Evolutionary conservation across 53 echinoderm and acorn worm genomes (phyloP), one percentile per base, ranked within the genome.

Genomic region (Paelopatides confundens): DNA sequence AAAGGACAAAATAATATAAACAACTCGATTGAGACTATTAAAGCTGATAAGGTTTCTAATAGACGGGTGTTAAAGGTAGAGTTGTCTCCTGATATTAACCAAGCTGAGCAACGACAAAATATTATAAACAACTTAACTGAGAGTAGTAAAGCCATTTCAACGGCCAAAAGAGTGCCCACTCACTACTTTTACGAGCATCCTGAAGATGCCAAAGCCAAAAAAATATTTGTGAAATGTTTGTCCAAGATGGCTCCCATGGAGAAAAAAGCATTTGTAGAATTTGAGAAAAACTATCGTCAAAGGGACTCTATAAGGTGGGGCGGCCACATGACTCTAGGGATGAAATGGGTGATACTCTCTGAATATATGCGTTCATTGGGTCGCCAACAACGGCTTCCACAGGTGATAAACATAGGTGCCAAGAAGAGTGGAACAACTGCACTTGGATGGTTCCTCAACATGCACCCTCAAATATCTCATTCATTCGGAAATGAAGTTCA

Each of bases 391-490:
- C 78, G 87, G 31, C 68, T 94, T 14, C 92, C 92, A n/a, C 76
- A 50, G 3, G 46, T 89, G 35, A 90, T 92, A 36, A 92, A 87
- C 64, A 92, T 94, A 3, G 94, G 94, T 5, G 89, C 88, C 15
- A 94, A 94, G 70, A 94, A 94, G 62, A 91, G 91, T 32, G 94
- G 94, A n/a, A 94, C 94, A 5, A 94, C 86, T 31, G 94, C 94
- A 7, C 38, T 94, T 26, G 92, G 92, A 0, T 92, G 92, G 38
- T 94, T 92, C 68, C 66, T 92, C 33, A 70, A 52, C 15, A 81
- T 88, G 37, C 94, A 94, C 81, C 94, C 94, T 1, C 89, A 94
- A 62, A 87, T 94, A 28, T 36, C 81, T 0, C 87, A 82, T 31
- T 34, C 94, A 1, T 50, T 90, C 14, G 82, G 84, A 5, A 85